Conservation (phyloP, 2,888 invertebrate genomes). For the Drosophila helvetica region DNA sequence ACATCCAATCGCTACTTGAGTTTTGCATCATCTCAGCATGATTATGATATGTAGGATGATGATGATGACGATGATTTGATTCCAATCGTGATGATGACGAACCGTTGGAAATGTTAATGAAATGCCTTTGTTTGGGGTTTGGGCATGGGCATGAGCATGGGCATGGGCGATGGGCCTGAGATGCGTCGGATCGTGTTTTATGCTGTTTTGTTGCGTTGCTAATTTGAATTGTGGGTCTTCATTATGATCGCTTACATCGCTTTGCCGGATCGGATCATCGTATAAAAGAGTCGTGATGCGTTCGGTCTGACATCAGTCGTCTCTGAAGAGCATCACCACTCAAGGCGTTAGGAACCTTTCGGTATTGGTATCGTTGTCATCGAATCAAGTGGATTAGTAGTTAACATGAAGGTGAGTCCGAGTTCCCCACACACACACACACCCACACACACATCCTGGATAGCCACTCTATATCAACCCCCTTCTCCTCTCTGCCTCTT, state of each 20-base stretch:
- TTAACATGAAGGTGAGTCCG: slow-evolving; percentile 71
- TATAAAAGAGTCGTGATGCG: slow-evolving; percentile 67
- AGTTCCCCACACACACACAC: neutral
- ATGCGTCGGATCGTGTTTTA: neutral
- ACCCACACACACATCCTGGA: neutral
- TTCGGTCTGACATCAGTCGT: slow-evolving; percentile 66
- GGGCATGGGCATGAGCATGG: neutral
- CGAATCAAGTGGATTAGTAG: slow-evolving; percentile 50
- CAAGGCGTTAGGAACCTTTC: slow-evolving; percentile 36
- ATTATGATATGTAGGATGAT: slow-evolving; percentile 20
- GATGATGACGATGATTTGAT: slow-evolving; percentile 14
- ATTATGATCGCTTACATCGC: slow-evolving; percentile 39
- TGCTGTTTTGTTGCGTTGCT: slow-evolving; percentile 45
- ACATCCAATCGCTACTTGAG: neutral
- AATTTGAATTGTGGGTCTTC: slow-evolving; percentile 48
- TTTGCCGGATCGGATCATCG: slow-evolving; percentile 21
- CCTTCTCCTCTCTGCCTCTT: neutral
- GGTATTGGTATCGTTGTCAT: slow-evolving; percentile 44
- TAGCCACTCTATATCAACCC: neutral
- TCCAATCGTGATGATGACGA: slow-evolving; percentile 5
- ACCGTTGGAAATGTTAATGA: slow-evolving; percentile 64
- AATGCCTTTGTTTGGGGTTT: slow-evolving; percentile 64
- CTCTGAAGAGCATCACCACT: slow-evolving; percentile 46
- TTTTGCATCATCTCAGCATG: slow-evolving; percentile 53
- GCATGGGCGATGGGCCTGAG: neutral